A percentile compares a stretch with the other conserved stretches of the same genome.
Evolutionary conservation across 2,797 vertebrate genomes (phyloP).

Genomic region (Acipenser transmontanus): DNA sequence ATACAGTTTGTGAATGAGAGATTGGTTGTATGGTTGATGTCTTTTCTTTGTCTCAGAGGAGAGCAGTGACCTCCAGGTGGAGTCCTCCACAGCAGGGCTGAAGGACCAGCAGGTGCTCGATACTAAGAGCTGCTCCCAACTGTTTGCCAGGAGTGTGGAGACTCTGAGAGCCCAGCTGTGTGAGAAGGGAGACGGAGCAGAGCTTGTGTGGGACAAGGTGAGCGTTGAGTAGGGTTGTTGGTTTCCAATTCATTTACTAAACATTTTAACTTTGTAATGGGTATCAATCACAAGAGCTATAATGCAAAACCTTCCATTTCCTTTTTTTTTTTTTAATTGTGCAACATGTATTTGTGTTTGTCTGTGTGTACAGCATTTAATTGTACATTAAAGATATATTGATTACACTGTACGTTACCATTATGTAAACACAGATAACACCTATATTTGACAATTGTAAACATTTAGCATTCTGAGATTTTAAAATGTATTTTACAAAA

Average conservation of each 20-base stretch:
- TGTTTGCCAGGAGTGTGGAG: conserved; percentile 85
- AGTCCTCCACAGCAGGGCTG: conserved; percentile 55
- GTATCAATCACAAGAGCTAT: neutral
- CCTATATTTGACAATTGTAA: too few species aligned
- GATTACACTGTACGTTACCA: too few species aligned
- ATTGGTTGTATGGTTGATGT: neutral
- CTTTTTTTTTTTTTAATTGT: neutral
- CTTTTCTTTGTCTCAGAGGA: conserved; percentile 36
- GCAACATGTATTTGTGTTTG: too few species aligned
- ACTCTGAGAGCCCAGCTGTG: conserved; percentile 75
- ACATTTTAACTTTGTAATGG: neutral
- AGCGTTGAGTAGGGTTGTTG: conserved; percentile 12
- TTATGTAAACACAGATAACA: too few species aligned
- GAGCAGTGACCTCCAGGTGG: conserved; percentile 59
- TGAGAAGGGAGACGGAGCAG: conserved; percentile 78
- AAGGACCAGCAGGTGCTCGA: conserved; percentile 92
- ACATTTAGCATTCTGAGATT: too few species aligned
- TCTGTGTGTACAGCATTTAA: too few species aligned
- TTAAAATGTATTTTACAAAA: too few species aligned
- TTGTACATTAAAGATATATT: too few species aligned
- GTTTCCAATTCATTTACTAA: too few species aligned
- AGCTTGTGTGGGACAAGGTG: conserved; percentile 97
- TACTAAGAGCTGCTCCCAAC: conserved; percentile 73
- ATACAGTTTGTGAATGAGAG: too few species aligned
- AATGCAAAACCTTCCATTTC: neutral